phyloP scores from a whole-genome alignment of 2,113 vertebrate genomes.

The Carettochelys insculpta region DNA sequence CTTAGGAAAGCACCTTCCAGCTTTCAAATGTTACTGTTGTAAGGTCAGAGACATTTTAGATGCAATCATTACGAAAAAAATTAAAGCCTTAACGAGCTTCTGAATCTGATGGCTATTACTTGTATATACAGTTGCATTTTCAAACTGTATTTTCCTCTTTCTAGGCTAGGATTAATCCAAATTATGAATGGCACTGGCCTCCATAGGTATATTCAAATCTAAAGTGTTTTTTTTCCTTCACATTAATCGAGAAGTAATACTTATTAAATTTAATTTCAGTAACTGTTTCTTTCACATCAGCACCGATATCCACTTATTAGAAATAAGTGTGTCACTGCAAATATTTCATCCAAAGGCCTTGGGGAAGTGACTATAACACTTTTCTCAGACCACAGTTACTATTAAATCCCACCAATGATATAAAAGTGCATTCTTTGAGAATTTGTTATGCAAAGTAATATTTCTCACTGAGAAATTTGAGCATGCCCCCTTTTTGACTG shows the following conservation, averaged over 20 bases:
- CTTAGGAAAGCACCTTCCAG: not conserved
- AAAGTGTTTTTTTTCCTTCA: too few relatives aligned
- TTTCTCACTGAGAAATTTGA: not conserved
- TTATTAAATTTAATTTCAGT: too few relatives aligned
- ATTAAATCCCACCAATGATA: conserved; percentile 10
- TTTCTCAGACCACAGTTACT: conserved; percentile 3
- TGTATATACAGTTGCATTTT: too few relatives aligned
- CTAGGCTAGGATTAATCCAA: not conserved
- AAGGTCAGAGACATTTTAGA: not conserved
- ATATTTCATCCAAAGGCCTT: not conserved
- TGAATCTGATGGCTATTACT: not conserved
- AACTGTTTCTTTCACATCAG: not conserved
- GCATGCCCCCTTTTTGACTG: not conserved
- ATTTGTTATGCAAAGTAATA: not conserved
- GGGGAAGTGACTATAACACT: not conserved
- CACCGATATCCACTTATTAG: conserved; percentile 31
- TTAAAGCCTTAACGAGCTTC: not conserved
- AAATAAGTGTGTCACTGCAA: not conserved
- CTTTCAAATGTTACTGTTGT: not conserved
- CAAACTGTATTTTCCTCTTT: not conserved
- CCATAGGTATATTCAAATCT: not conserved
- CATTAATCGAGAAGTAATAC: too few relatives aligned
- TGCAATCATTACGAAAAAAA: not conserved
- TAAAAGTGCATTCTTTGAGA: conserved; percentile 53
- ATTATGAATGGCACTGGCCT: not conserved